These are phyloP conservation scores for Hozukius guyotensis DNA, from an alignment of 2,797 vertebrate species.

Conservation along the genomic window DNA sequence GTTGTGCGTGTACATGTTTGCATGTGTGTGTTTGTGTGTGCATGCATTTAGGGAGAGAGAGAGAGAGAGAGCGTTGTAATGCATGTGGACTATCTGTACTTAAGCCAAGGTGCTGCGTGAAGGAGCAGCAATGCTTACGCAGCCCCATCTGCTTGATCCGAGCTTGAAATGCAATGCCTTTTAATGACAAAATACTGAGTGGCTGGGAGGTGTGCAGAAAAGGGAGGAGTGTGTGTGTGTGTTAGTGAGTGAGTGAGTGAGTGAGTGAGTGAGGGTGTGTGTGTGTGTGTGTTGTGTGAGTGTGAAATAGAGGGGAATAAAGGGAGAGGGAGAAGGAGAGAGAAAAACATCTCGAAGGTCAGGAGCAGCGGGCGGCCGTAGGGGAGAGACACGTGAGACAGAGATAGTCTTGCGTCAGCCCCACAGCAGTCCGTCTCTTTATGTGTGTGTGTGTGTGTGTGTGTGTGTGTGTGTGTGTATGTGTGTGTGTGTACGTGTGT, in stretches of 20 bases:
- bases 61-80: conserved; percentile 38
- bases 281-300: conserved; percentile 49
- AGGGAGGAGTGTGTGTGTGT: conserved; percentile 31
- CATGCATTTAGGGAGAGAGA: background rate
- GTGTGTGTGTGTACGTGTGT: conserved; percentile 43
- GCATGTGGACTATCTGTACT: conserved; percentile 72
- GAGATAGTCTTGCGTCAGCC: conserved; percentile 85
- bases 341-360: conserved; percentile 87
- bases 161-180: conserved; percentile 79
- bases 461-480: conserved; percentile 32
- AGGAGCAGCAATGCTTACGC: conserved; percentile 70
- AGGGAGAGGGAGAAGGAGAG: conserved; percentile 77
- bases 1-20: conserved; percentile 19
- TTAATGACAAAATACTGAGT: conserved; percentile 82
- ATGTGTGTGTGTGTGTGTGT: conserved; percentile 47
- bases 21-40: conserved; percentile 33
- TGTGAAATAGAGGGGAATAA: conserved; percentile 80
- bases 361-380: conserved; percentile 85
- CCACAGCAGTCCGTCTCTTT: conserved; percentile 77
- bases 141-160: conserved; percentile 79
- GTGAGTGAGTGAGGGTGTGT: background rate
- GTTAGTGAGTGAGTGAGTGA: background rate
- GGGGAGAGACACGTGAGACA: conserved; percentile 83
- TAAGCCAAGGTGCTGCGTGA: conserved; percentile 71
- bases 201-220: conserved; percentile 64